A percentile compares a stretch with the other conserved stretches of the same genome.
These are phyloP conservation scores for Tromatobia lineatoria DNA, from an alignment of 2,888 invertebrate genomes.

Conservation along the genomic window DNA sequence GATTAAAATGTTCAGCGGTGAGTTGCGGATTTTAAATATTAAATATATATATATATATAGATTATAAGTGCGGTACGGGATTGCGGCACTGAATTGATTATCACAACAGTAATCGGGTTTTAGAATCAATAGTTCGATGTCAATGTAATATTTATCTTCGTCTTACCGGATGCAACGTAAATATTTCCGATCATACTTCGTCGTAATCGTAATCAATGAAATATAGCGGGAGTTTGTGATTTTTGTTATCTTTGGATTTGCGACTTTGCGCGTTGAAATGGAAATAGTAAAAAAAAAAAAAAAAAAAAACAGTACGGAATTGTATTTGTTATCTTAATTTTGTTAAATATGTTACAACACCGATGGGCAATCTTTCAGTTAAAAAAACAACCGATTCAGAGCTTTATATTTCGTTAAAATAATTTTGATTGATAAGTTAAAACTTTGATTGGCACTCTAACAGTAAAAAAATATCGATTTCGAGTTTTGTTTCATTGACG, in stretches of 20 bases:
- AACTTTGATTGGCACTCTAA: too few relatives aligned
- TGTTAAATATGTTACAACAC: too few relatives aligned
- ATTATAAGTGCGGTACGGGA: not conserved
- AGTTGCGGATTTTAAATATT: conserved; percentile 76
- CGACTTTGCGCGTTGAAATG: not conserved
- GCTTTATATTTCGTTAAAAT: too few relatives aligned
- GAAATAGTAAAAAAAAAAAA: too few relatives aligned
- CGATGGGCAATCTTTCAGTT: too few relatives aligned
- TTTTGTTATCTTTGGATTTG: conserved; percentile 13
- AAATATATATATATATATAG: not conserved
- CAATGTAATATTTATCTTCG: not conserved
- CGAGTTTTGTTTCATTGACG: too few relatives aligned
- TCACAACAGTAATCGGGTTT: too few relatives aligned
- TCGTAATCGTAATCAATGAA: conserved; percentile 2
- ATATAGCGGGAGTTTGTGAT: conserved; percentile 12
- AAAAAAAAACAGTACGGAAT: too few relatives aligned
- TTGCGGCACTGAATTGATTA: not conserved
- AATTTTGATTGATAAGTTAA: too few relatives aligned
- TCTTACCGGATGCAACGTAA: not conserved
- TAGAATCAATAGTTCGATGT: not conserved
- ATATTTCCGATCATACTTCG: conserved; percentile 13
- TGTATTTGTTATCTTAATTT: too few relatives aligned
- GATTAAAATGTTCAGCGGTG: conserved; percentile 96
- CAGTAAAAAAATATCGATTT: too few relatives aligned
- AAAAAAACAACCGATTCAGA: too few relatives aligned